Evolutionary conservation across 2,888 invertebrate genomes (phyloP), one percentile per base, ranked within the genome.

Genomic region (Flexamia atlantica): DNA sequence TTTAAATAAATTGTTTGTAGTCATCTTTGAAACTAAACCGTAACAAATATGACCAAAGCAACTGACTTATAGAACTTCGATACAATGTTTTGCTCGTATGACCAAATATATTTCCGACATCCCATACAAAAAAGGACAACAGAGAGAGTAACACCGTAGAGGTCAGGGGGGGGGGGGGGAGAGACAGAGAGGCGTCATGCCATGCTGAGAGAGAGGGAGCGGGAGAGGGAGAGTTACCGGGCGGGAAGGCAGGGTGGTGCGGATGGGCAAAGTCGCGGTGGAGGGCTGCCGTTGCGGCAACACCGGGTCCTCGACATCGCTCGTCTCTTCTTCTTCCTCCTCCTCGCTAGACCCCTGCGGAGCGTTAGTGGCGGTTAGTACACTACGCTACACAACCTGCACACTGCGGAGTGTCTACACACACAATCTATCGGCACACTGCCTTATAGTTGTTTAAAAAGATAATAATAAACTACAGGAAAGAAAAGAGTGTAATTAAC

Each of bases 241-340:
- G 32, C 80, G 80, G 83, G 83, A 83, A 30, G 83, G 83, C 79
- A 57, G 36, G 83, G 64, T 79, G 40, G 83, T 68, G 50, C 83
- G 80, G 80, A 83, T 80, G 53, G 80, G 70, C 83, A 83, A 36
- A 14, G 83, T 83, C 7, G 83, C 68, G 46, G 83, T 68, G 36
- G 83, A 80, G 23, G 79, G 79, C 17, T 64, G 80, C 20, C 53
- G 9, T 10, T 40, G 42, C 50, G 30, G 84, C 32, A 72, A 83
- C 57, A 81, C 81, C 57, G 81, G 85, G 53, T 86, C 86, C 32
- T 87, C 87, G 23, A 85, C 85, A 17, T 85, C 85, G 85, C 42
- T 86, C 89, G 89, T 89, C 83, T 89, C 89, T 86, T 89, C 90
- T 83, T 90, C 90, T 87, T 89, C 88, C 87, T 90, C 90, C 87